Evolutionary conservation across 1,140 invertebrate genomes (phyloP), one percentile per base, ranked within the genome.

Genomic region (Drosophila kikkawai): DNA sequence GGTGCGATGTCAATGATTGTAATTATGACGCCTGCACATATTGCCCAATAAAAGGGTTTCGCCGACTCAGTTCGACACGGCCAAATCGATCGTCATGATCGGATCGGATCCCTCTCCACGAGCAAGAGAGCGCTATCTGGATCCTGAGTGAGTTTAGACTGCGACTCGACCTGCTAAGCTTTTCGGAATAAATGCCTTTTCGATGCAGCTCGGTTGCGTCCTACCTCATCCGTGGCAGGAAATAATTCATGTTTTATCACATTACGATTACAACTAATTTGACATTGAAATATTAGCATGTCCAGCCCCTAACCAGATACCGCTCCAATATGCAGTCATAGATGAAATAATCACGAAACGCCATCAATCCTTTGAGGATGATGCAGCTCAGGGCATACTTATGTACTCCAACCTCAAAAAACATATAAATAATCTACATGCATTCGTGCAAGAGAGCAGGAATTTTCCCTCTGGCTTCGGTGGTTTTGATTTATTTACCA

Each of bases 401-500:
- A 26, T 17, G 22, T 47, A 66, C 55, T 26, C 13, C 42, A 71
- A 26, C 55, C n/a, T 4, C 32, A 78, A 22, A 71, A 36, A 68
- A 34, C 60, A 78, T 81, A 88, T 90, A 90, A 90, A 90, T 90
- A 91, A 91, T 82, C 78, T 29, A 67, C 53, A 80, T 13, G 22
- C 3, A 19, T 37, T 15, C 34, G 51, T 37, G 51, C 13, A 22
- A 22, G 53, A 22, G 53, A 39, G 75, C 66, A 66, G 71, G 47
- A 58, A 45, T 88, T 78, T 80, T 71, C 80, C 58, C 53, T 73
- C 67, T 70, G 82, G 65, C 77, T 90, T 90, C 67, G 75, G 36
- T 56, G 67, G 61, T 70, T 75, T 92, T 92, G 91, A 92, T 92
- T 91, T 91, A 92, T 92, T 82, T 87, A 77, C 91, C 91, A 92